Base-by-base conservation (phyloP, 2,797 vertebrate genomes). In the Orestias chungarensis region DNA sequence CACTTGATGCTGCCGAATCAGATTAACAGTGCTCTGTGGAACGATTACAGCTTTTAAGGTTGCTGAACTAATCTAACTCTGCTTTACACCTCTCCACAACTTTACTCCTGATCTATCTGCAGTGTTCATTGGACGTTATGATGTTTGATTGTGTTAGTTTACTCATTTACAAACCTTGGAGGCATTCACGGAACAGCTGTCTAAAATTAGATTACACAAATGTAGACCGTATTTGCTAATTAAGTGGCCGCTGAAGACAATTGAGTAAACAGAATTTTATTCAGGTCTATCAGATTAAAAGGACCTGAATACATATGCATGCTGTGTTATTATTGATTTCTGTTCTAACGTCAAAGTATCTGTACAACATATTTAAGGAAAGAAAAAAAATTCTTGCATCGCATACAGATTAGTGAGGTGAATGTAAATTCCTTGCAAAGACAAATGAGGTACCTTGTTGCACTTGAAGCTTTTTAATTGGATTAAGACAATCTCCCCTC, bases 401-500 rank as follows among this genome's bases (percentile, higher is more conserved):
- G 14, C 15, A 9, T 12, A 14, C 11, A 75, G 5, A 71, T 78
- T 42, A 70, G 23, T 49, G 44, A 76, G 68, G n/a, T 42, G 70
- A 33, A 57, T 73, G 49, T 50, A 52, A 27, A 46, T 27, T 23
- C 44, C 64, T 73, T 12, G 12, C 62, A n/a, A 68, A 82, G 67
- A 79, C 61, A 81, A 72, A 50, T 82, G 82, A 89, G 78, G 76
- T 83, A 83, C 76, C 66, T 86, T 83, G 81, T 78, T 59, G 43
- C 54, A 76, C 67, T 64, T 23, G 47, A 73, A 74, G 46, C n/a
- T 66, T 80, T 87, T 78, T 82, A 83, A 87, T 79, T 74, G 65
- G 35, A 80, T 71, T 64, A 66, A 27, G 66, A 74, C 50, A 50
- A 78, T 59, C 66, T 73, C 76, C 57, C 73, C 75, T 87, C 73